Base-by-base conservation (phyloP, 2,113 vertebrate genomes). In the Paradoxurus hermaphroditus region DNA sequence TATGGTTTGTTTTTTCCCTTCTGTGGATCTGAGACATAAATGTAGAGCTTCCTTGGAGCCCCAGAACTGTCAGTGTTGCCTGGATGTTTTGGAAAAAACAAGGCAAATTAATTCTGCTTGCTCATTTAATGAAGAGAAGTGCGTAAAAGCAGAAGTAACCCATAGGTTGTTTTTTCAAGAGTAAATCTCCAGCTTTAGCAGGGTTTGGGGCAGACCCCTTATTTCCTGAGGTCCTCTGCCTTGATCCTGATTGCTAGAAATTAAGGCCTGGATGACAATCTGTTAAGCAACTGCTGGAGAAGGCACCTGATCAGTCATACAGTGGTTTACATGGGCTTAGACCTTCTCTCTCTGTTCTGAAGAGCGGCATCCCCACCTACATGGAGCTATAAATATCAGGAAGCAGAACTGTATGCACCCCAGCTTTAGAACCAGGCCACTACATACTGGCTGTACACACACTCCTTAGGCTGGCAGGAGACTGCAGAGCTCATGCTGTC, bases 311-410 rank as follows among this genome's bases (percentile, higher is more conserved):
- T 65, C 59, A 86, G 41, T 59, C 56, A 25, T 2, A 3, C 23
- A 39, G 39, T 39, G 65, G n/a, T 63, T 89, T 75, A 39, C n/a
- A 34, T 23, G 49, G 81, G 39, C 88, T 92, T 84, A 83, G 73
- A 75, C n/a, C 41, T 93, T 86, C 91, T 96, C 86, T 56, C 21
- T 95, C 31, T 90, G 79, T 93, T 95, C 89, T 63, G 79, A 96
- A 81, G 65, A 95, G 84, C 49, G 72, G 41, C 84, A 79, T 84
- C 13, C 9, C 93, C 84, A 92, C 95, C 92, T 94, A 95, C 90
- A 90, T 12, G 34, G 65, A 95, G 7, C 90, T 97, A 93, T 96
- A 97, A 97, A 92, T 97, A 97, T 21, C 85, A 75, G 56, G 41
- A 82, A 56, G 75, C 46, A 81, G 90, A 96, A 75, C 75, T 87